Percentiles rank a stretch among this genome's conserved stretches.
Conservation (phyloP, 92 coral and sea anemone genomes). For the Porites cylindrica region DNA sequence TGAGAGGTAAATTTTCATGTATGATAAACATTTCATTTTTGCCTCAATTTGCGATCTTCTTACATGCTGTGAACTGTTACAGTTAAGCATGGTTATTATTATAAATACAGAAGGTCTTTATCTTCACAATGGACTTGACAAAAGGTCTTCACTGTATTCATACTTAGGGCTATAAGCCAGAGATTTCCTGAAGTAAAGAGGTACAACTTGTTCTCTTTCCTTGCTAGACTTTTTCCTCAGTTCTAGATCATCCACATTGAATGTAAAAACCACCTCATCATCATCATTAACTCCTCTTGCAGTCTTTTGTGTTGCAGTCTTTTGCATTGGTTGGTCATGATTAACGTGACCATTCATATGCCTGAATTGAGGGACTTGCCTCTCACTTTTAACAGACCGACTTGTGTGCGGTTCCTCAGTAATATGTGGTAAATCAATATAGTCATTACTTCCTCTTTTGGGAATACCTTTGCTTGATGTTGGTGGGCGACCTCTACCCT, state of each 20-base stretch:
- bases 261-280: conserved; percentile 80
- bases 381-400: conserved; percentile 20
- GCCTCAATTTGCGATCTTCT: too few species aligned
- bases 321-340: conserved; percentile 50
- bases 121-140: conserved; percentile 82
- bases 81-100: too few species aligned
- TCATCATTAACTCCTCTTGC: conserved; percentile 19
- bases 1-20: too few species aligned
- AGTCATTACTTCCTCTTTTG: conserved; percentile 50
- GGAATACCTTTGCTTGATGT: not conserved
- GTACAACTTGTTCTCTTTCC: conserved; percentile 71
- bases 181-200: conserved; percentile 90
- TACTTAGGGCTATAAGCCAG: conserved; percentile 94
- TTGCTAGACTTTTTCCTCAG: conserved; percentile 72
- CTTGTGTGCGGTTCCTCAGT: conserved; percentile 31
- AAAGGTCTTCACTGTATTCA: conserved; percentile 69
- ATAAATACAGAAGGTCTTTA: too few species aligned
- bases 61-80: too few species aligned
- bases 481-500: conserved; percentile 17
- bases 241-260: conserved; percentile 82
- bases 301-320: conserved; percentile 27
- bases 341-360: conserved; percentile 43
- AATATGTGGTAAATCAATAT: conserved; percentile 61
- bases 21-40: too few species aligned
- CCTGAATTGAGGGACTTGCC: conserved; percentile 21